These are phyloP conservation scores for Pipra filicauda DNA, from an alignment of 2,113 vertebrate species.

Conservation along the genomic window DNA sequence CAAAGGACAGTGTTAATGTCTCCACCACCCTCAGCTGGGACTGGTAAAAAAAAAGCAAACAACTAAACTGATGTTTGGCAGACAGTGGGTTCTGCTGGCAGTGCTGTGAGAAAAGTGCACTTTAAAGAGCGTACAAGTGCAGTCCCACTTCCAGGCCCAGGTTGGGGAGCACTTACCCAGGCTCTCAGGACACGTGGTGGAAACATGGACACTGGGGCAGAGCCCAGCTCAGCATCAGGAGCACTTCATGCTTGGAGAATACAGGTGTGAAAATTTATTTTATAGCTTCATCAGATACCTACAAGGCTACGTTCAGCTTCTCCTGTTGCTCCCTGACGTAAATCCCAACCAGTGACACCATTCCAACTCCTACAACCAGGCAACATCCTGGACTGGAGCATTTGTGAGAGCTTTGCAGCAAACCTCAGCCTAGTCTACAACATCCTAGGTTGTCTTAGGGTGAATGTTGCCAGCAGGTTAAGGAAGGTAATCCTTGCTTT, in stretches of 20 bases:
- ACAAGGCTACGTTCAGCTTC: not conserved
- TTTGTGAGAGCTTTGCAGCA: not conserved
- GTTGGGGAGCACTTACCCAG: conserved; percentile 48
- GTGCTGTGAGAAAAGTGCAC: not conserved
- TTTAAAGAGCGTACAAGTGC: not conserved
- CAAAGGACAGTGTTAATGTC: not conserved
- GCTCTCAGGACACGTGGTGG: conserved; percentile 55
- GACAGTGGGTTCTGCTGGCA: not conserved
- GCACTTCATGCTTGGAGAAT: not conserved
- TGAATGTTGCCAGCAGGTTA: not conserved
- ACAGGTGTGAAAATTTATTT: not conserved
- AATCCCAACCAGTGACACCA: not conserved
- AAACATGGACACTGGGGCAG: not conserved
- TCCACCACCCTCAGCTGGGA: not conserved
- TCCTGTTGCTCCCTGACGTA: not conserved
- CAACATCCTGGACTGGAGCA: not conserved
- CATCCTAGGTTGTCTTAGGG: not conserved
- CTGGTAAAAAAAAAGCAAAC: not conserved
- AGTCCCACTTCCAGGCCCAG: not conserved
- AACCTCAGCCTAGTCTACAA: not conserved
- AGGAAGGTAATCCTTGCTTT: not conserved
- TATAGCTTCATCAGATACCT: not conserved
- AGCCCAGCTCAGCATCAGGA: not conserved
- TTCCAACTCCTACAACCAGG: not conserved
- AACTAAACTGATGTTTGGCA: not conserved